These are phyloP conservation scores for Maniola hyperantus DNA, from an alignment of 2,888 invertebrate species.

Conservation along the genomic window DNA sequence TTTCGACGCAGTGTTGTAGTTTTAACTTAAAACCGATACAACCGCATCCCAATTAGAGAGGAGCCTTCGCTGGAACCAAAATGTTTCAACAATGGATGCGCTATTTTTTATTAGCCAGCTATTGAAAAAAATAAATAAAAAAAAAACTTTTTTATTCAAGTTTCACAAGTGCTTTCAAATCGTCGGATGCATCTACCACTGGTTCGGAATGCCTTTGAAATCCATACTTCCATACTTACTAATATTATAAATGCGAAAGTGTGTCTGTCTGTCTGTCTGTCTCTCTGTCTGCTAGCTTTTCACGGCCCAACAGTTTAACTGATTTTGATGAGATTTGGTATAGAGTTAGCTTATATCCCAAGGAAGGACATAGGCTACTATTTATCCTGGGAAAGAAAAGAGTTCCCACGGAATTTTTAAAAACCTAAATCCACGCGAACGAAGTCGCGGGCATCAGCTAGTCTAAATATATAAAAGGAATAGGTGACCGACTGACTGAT, in stretches of 20 bases:
- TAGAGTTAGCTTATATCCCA: too few species aligned
- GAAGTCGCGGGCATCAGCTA: background rate
- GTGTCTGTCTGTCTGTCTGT: too few species aligned
- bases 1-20: slow-evolving; percentile 45
- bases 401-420: background rate
- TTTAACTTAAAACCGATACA: slow-evolving; percentile 47
- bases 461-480: too few species aligned
- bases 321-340: background rate
- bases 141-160: too few species aligned
- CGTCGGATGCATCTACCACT: too few species aligned
- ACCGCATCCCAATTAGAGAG: slow-evolving; percentile 55
- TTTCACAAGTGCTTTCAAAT: too few species aligned
- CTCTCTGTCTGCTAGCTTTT: too few species aligned
- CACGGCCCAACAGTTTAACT: background rate
- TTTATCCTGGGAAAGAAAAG: background rate
- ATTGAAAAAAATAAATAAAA: too few species aligned
- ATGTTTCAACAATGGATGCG: slow-evolving; percentile 31
- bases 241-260: too few species aligned
- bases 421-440: background rate
- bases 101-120: slow-evolving; percentile 13
- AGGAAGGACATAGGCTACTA: background rate
- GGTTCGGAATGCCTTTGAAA: too few species aligned
- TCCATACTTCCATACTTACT: too few species aligned
- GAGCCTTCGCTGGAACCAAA: slow-evolving; percentile 41
- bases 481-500: too few species aligned